phyloP scores from a whole-genome alignment of 2,888 invertebrate species.

The Dorcus parallelipipedus region DNA sequence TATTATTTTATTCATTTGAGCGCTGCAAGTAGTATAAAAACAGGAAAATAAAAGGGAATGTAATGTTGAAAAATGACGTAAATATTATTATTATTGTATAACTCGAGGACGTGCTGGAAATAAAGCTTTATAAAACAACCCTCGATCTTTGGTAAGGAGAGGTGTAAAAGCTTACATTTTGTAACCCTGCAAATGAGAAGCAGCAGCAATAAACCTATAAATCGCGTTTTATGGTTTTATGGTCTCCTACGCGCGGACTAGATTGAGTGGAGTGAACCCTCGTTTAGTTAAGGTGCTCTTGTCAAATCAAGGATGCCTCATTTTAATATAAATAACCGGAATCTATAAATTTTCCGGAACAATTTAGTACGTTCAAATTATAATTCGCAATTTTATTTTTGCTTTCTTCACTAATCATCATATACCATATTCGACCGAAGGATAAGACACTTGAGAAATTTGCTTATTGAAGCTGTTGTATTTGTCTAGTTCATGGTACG shows the following conservation, averaged over 20 bases:
- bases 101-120: constrained; percentile 26
- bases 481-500: too few species aligned
- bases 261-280: constrained; percentile 38
- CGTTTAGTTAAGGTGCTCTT: constrained; percentile 38
- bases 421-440: too few species aligned
- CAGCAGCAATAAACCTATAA: constrained; percentile 47
- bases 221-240: constrained; percentile 48
- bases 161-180: constrained; percentile 35
- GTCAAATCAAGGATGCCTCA: constrained; percentile 31
- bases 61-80: too few species aligned
- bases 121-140: constrained; percentile 33
- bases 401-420: too few species aligned
- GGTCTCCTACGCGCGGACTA: constrained; percentile 36
- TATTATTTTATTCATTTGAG: too few species aligned
- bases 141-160: constrained; percentile 29
- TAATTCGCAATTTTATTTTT: too few species aligned
- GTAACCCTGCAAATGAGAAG: constrained; percentile 34
- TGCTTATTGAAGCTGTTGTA: too few species aligned
- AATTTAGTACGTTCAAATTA: too few species aligned
- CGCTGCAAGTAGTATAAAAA: too few species aligned
- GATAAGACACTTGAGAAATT: too few species aligned
- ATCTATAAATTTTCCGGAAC: too few species aligned
- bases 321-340: constrained; percentile 16
- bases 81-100: constrained; percentile 25
- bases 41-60: too few species aligned